Conservation (phyloP, 2,113 vertebrate genomes). For the Campylomormyrus tamandua region DNA sequence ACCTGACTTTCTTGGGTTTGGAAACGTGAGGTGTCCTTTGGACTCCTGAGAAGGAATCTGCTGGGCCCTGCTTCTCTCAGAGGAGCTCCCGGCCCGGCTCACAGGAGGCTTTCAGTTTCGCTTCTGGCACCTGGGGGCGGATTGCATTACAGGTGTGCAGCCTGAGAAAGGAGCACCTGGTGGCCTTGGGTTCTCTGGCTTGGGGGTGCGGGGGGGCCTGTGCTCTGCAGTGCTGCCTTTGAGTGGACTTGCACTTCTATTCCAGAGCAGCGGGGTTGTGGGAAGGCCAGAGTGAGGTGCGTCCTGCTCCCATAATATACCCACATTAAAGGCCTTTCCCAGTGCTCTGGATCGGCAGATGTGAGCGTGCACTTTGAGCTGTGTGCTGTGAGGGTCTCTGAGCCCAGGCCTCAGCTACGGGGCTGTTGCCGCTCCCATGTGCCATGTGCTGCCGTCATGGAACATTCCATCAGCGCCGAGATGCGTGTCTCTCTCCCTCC, state of each 20-base stretch:
- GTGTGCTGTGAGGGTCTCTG: background rate
- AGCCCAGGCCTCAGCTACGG: background rate
- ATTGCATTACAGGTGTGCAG: background rate
- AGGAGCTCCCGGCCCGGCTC: background rate
- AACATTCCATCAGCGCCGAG: background rate
- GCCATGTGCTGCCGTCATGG: background rate
- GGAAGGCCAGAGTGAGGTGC: background rate
- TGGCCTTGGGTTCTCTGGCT: background rate
- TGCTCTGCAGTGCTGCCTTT: background rate
- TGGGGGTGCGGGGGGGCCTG: background rate
- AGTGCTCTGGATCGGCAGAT: background rate
- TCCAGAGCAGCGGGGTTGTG: background rate
- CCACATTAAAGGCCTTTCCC: background rate
- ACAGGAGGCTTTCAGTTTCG: background rate
- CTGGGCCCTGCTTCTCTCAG: background rate
- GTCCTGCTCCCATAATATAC: background rate
- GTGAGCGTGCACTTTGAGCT: background rate
- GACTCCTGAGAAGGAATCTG: background rate
- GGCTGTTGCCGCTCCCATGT: background rate
- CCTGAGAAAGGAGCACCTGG: background rate
- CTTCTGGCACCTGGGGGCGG: background rate
- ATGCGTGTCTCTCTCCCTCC: background rate
- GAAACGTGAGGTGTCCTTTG: background rate
- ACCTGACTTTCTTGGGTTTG: background rate
- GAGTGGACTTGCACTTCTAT: background rate